These are phyloP conservation scores for Lithobates sylvaticus DNA, from an alignment of 2,797 vertebrate species.

Conservation along the genomic window DNA sequence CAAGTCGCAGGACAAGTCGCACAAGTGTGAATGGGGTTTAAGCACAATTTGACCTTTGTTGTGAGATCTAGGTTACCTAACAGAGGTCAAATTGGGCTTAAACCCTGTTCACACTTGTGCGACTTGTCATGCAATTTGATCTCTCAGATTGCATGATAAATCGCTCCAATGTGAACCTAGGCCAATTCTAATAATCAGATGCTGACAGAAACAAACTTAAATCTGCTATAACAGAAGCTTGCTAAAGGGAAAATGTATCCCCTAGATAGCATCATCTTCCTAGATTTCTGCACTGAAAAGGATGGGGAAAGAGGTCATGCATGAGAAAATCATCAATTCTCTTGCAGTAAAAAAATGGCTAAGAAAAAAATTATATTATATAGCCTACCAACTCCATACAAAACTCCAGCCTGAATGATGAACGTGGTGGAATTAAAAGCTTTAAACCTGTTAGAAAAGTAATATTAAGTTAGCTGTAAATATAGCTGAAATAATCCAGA, in stretches of 20 bases:
- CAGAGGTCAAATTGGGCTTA: too few relatives aligned
- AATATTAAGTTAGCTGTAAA: conserved; percentile 85
- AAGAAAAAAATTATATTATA: conserved; percentile 45
- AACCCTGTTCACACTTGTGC: too few relatives aligned
- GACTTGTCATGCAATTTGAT: too few relatives aligned
- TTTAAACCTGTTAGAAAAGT: conserved; percentile 84
- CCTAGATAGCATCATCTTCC: background rate
- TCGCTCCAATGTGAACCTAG: too few relatives aligned
- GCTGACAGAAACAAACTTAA: too few relatives aligned
- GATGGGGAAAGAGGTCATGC: background rate
- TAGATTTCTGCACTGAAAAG: background rate
- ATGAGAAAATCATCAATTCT: conserved; percentile 1
- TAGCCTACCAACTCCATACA: conserved; percentile 32
- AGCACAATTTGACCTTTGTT: too few relatives aligned
- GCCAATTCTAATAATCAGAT: background rate
- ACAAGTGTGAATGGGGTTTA: too few relatives aligned
- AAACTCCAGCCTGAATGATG: conserved; percentile 70
- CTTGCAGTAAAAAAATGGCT: conserved; percentile 3
- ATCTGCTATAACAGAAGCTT: background rate
- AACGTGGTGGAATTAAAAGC: conserved; percentile 79
- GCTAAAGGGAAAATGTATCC: background rate
- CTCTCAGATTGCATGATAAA: too few relatives aligned
- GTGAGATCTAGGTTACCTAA: too few relatives aligned
- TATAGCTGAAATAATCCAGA: conserved; percentile 84
- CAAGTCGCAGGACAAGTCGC: too few relatives aligned